Conservation (phyloP, 2,113 vertebrate genomes). For the Maylandia zebra region DNA sequence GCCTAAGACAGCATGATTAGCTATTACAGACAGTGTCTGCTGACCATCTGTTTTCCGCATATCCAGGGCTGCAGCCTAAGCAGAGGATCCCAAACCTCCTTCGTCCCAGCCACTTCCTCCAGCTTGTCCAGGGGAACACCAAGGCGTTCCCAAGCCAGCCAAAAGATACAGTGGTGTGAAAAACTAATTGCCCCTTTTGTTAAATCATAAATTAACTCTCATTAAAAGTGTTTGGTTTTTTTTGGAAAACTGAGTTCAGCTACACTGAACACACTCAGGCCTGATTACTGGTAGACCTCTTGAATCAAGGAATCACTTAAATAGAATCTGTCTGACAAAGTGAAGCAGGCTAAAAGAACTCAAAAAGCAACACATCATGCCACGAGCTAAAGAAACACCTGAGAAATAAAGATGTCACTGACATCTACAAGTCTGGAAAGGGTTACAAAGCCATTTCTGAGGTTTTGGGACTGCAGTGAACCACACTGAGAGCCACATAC, state of each 20-base stretch:
- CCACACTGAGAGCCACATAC: not conserved
- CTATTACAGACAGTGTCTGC: not conserved
- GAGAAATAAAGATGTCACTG: not conserved
- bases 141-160: not conserved
- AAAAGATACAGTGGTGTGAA: not conserved
- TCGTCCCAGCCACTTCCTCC: not conserved
- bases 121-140: not conserved
- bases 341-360: not conserved
- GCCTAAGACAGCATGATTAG: not conserved
- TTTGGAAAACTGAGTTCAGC: not conserved
- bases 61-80: accelerated
- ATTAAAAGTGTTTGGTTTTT: accelerated
- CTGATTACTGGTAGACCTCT: not conserved
- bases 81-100: not conserved
- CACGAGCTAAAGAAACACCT: not conserved
- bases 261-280: not conserved
- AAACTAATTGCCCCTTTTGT: accelerated
- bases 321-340: not conserved
- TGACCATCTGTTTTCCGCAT: accelerated
- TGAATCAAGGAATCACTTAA: not conserved
- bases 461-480: not conserved
- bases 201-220: not conserved
- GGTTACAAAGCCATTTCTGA: not conserved
- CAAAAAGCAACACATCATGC: not conserved
- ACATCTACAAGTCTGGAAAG: not conserved